Evolutionary conservation across 2,113 vertebrate species (phyloP).

Genomic region (Acrocephalus kingi): DNA sequence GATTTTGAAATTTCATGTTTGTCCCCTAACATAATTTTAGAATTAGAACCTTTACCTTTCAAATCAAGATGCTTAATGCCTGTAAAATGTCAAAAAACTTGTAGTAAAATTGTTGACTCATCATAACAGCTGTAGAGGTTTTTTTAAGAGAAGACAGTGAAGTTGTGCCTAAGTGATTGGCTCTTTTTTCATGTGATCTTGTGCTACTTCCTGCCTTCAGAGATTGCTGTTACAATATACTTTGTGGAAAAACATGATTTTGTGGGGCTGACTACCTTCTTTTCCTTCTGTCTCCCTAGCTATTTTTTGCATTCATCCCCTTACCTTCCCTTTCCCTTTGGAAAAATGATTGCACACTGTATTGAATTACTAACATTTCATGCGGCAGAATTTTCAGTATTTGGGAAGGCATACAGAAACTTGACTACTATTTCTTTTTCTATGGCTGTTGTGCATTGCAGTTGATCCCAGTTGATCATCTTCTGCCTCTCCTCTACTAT

Average conservation of each 20-base stretch:
- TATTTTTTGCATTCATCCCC: background rate
- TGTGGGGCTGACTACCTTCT: background rate
- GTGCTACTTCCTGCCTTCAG: background rate
- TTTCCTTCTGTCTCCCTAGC: background rate
- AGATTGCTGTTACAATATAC: background rate
- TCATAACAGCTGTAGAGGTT: background rate
- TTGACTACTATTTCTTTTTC: background rate
- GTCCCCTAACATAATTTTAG: background rate
- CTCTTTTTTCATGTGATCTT: background rate
- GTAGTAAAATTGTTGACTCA: background rate
- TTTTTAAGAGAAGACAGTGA: background rate
- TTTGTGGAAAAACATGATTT: background rate
- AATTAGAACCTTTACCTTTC: background rate
- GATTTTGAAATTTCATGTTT: background rate
- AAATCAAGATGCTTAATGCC: background rate
- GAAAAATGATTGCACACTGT: background rate
- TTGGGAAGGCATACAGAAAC: background rate
- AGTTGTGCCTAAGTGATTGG: background rate
- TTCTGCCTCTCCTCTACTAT: background rate
- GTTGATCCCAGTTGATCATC: background rate
- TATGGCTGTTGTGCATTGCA: background rate
- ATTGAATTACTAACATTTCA: background rate
- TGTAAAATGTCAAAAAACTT: background rate
- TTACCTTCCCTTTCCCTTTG: background rate
- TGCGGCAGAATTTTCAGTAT: background rate